Evolutionary conservation across 2,113 vertebrate genomes (phyloP).

Genomic region (Bubo scandiacus): DNA sequence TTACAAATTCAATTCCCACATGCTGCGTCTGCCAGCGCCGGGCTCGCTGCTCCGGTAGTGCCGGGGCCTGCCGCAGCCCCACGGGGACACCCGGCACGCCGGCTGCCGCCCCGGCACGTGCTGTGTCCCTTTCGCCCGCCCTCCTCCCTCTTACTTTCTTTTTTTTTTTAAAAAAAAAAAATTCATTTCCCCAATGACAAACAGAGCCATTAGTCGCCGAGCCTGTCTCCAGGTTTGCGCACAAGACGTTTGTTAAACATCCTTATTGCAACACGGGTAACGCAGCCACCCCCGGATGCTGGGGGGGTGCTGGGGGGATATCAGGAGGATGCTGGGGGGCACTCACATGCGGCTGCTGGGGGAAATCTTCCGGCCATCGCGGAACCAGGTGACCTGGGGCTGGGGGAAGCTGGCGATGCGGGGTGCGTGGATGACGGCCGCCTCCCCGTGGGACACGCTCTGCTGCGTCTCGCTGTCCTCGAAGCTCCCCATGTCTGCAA

Average conservation of each 20-base stretch:
- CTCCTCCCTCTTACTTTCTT: background rate
- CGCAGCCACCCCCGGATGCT: fast-evolving
- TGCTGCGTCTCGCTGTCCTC: conserved; percentile 86
- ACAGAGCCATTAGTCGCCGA: conserved; percentile 27
- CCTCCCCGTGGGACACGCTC: conserved; percentile 91
- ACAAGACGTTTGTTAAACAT: conserved; percentile 48
- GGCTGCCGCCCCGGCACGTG: fast-evolving
- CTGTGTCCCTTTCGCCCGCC: background rate
- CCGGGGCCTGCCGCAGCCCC: background rate
- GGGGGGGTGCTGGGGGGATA: background rate
- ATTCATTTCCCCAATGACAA: conserved; percentile 24
- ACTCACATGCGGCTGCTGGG: conserved; percentile 97
- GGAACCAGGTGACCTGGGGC: conserved; percentile 97
- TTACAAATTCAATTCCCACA: conserved; percentile 58
- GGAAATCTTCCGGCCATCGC: conserved; percentile 94
- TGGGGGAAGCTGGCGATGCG: conserved; percentile 93
- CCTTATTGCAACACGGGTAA: conserved; percentile 31
- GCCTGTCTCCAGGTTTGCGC: background rate
- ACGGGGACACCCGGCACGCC: background rate
- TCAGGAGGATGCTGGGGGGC: background rate
- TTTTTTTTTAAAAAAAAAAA: background rate
- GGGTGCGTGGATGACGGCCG: conserved; percentile 84
- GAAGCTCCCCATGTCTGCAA: conserved; percentile 93
- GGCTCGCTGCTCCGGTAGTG: background rate
- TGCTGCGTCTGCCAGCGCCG: background rate